Conservation (phyloP, 2,797 vertebrate genomes). For the Ctenopoma multispine region DNA sequence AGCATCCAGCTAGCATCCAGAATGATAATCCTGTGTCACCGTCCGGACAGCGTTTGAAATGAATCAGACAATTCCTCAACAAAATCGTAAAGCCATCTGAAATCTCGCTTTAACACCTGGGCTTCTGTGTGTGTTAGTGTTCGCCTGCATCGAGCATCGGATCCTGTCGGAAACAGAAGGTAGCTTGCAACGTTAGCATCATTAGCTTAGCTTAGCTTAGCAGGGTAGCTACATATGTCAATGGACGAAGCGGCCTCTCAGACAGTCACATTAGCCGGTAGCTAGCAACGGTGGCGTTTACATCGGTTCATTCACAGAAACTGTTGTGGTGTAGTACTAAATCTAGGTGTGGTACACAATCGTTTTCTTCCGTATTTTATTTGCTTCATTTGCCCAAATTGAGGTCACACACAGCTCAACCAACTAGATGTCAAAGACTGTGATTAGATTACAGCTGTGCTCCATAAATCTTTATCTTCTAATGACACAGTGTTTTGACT, state of each 20-base stretch:
- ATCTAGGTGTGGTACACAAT: neutral
- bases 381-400: neutral
- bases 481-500: neutral
- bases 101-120: neutral
- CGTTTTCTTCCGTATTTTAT: neutral
- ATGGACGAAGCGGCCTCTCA: constrained; percentile 24
- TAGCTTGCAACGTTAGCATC: constrained; percentile 65
- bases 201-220: constrained; percentile 48
- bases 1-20: constrained; percentile 35
- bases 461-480: neutral
- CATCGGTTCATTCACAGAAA: fast-evolving
- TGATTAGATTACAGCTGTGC: neutral
- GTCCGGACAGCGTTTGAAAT: constrained; percentile 40
- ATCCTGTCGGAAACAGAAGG: constrained; percentile 51
- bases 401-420: neutral
- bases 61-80: constrained; percentile 7
- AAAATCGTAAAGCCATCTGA: neutral
- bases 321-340: neutral
- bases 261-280: neutral
- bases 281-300: neutral
- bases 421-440: constrained; percentile 7
- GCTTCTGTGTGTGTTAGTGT: constrained; percentile 6
- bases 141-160: constrained; percentile 9
- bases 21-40: constrained; percentile 41
- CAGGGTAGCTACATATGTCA: constrained; percentile 12